Evolutionary conservation across 2,888 invertebrate species (phyloP), one percentile per base, ranked within the genome.

Genomic region (Synanthedon vespiformis): DNA sequence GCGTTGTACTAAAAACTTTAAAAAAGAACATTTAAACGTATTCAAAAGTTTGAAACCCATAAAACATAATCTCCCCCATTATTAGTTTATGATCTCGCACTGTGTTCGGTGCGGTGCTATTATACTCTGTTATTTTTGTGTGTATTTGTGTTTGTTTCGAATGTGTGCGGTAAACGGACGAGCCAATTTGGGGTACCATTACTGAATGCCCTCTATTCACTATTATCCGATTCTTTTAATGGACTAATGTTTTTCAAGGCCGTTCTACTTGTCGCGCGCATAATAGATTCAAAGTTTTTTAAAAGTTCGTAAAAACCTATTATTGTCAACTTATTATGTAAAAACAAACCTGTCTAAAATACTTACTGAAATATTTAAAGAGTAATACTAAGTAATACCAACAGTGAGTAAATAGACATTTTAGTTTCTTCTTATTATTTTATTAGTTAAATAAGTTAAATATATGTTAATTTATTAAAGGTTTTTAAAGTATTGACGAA

Each of bases 21-120:
- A 34, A 34, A 80, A 83, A 86, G 83, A 82, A 75, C 57, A 57
- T 58, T 61, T 71, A 66, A 74, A 67, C 75, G 77, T 79, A 85
- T 86, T 84, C 83, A 84, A 79, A 86, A 81, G 79, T 80, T 22
- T 70, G 78, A 76, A 78, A 74, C 68, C 74, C 84, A 86, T 86
- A 86, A 88, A 87, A 82, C 81, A 86, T 83, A 79, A 74, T 60
- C 83, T 87, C 86, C 86, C 87, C 86, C 81, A 85, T 86, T 87
- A 88, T 88, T 87, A 85, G 85, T 86, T 84, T 85, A 85, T 83
- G 77, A 78, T 65, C 74, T 76, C 80, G 76, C 80, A 82, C 81
- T 83, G 80, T 80, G 76, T 80, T 82, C 81, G 83, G 80, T 83
- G 72, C 72, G 65, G 72, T 70, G 75, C 84, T 79, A 84, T 87